These are phyloP conservation scores for Eurosta solidaginis DNA, from an alignment of 1,140 invertebrate genomes.

Conservation along the genomic window DNA sequence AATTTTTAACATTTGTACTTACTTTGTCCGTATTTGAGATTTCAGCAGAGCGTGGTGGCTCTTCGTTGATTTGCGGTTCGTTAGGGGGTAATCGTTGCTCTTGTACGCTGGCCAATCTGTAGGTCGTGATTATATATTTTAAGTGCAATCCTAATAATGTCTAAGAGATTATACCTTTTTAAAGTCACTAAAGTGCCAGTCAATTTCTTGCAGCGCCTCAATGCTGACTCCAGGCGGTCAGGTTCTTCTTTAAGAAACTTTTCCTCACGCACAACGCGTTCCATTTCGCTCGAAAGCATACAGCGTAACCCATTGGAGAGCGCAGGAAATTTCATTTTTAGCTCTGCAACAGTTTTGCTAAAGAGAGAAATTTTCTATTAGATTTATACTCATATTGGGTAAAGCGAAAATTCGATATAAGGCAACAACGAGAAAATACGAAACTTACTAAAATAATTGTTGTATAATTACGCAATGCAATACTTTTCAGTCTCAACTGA, in stretches of 20 bases:
- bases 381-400: not conserved
- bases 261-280: constrained; percentile 90
- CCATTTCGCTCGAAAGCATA: constrained; percentile 89
- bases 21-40: constrained; percentile 73
- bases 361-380: constrained; percentile 36
- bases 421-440: too few relatives aligned
- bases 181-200: constrained; percentile 94
- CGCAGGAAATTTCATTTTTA: constrained; percentile 88
- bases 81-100: constrained; percentile 81
- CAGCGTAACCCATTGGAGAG: constrained; percentile 88
- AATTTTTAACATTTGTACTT: constrained; percentile 38
- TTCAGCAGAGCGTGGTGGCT: constrained; percentile 68
- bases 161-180: constrained; percentile 75
- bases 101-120: constrained; percentile 90
- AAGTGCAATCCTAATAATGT: not conserved
- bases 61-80: constrained; percentile 67
- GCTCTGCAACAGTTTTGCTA: constrained; percentile 92
- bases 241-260: constrained; percentile 97
- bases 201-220: constrained; percentile 92
- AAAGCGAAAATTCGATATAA: too few relatives aligned
- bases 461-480: too few relatives aligned
- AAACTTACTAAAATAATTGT: too few relatives aligned
- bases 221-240: constrained; percentile 84
- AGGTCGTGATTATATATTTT: not conserved
- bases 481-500: too few relatives aligned